Conservation (phyloP, 2,888 invertebrate genomes). For the Agrypnus murinus region DNA sequence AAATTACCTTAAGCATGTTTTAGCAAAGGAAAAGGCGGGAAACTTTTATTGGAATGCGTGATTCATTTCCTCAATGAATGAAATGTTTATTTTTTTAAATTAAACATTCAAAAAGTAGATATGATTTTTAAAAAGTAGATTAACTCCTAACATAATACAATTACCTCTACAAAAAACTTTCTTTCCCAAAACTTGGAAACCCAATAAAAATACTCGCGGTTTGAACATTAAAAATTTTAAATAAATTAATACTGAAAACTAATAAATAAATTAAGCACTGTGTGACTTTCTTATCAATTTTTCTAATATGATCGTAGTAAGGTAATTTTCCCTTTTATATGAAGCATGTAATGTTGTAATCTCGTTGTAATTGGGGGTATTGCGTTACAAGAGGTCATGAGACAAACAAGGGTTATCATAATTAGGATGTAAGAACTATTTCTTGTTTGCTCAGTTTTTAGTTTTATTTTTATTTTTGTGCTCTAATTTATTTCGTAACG, state of each 20-base stretch:
- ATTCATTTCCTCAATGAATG: no score
- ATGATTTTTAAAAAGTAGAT: no score
- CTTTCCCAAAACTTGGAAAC: not conserved
- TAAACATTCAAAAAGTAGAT: no score
- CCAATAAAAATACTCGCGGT: not conserved
- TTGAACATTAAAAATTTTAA: slow-evolving; percentile 3
- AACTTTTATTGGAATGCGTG: no score
- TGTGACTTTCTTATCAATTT: not conserved
- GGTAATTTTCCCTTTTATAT: not conserved
- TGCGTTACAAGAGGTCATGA: slow-evolving; percentile 1
- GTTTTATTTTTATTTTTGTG: not conserved
- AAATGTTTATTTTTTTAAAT: no score
- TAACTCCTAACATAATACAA: not conserved
- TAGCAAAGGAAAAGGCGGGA: no score
- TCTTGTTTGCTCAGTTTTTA: not conserved
- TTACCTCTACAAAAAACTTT: slow-evolving; percentile 1
- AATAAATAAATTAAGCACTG: slow-evolving; percentile 2
- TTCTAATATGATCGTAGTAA: not conserved
- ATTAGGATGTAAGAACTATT: not conserved
- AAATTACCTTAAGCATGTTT: no score
- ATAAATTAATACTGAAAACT: no score
- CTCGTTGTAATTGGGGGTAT: no score
- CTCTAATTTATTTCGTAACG: slow-evolving; percentile 1
- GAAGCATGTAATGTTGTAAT: not conserved
- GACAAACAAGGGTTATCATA: slow-evolving; percentile 10